Base-by-base conservation (phyloP, 2,888 invertebrate species). In the Augochlorella aurata region DNA sequence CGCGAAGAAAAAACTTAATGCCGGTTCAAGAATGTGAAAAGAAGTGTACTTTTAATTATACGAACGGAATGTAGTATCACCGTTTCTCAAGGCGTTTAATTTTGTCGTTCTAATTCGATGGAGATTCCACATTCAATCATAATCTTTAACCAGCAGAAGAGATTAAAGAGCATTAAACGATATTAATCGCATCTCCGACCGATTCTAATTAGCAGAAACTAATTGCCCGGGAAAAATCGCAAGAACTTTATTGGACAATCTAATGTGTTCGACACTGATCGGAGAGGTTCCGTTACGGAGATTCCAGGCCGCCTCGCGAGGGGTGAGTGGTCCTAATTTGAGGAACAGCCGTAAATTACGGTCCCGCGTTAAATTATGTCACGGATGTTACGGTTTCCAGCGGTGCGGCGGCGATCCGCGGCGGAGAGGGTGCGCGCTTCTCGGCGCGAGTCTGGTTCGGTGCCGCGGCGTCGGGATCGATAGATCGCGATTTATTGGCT, bases 401-500 rank as follows among this genome's bases (percentile, higher is more conserved):
- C 38, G 38, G 38, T 4, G 38, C 38, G 38, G 38, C 38, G 38
- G 5, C 1, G 38, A 38, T 38, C 38, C 38, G 38, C 38, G 38
- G 38, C 38, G 5, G 38, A 38, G 38, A 5, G 5, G 38, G 38
- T 5, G 38, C 5, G 38, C 38, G 38, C 3, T 38, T 38, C 38
- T 38, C 38, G 38, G 61, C 61, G 58, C 14, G 29, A 29, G 74
- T 38, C 69, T 66, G 77, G 44, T 74, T 58, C 70, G 50, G 45
- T 38, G 29, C 44, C 74, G 58, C 47, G 67, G 80, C 82, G 84
- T 82, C 76, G 84, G 84, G 84, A 89, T 90, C 90, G 90, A 90
- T 88, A 85, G 87, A 89, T 90, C 84, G 87, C 85, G 89, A 92
- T 92, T 92, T 92, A 92, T 91, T 87, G 88, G 88, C 89, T 91